Evolutionary conservation across 2,797 vertebrate species (phyloP).

Genomic region (Eleutherodactylus coqui): DNA sequence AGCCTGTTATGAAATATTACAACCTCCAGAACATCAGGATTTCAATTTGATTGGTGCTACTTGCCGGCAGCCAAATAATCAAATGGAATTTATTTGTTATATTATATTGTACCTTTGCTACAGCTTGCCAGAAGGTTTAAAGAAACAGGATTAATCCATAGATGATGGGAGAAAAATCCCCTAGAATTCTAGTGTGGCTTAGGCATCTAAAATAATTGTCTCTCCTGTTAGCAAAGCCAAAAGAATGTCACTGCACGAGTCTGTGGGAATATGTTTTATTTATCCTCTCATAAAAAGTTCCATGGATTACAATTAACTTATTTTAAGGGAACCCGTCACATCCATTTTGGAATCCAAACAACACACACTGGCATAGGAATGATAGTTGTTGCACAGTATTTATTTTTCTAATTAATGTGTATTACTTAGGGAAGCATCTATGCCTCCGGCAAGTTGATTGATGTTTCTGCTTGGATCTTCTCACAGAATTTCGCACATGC

Average conservation of each 20-base stretch:
- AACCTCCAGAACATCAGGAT: not conserved
- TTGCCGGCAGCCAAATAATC: not conserved
- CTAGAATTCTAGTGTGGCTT: not conserved
- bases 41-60: not conserved
- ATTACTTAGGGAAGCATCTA: too few species aligned
- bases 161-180: not conserved
- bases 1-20: not conserved
- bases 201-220: not conserved
- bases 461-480: too few species aligned
- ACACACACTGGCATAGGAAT: too few species aligned
- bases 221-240: not conserved
- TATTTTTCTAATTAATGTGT: too few species aligned
- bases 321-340: too few species aligned
- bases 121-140: slow-evolving; percentile 5
- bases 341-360: too few species aligned
- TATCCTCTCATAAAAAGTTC: not conserved
- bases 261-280: not conserved
- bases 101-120: slow-evolving; percentile 17
- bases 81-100: not conserved
- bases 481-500: too few species aligned
- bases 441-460: too few species aligned
- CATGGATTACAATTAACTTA: not conserved
- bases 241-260: not conserved
- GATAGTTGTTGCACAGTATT: too few species aligned
- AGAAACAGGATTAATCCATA: not conserved